phyloP scores from a whole-genome alignment of 30 jellyfish, hydroid and myxozoan species.

The Turritopsis dohrnii region DNA sequence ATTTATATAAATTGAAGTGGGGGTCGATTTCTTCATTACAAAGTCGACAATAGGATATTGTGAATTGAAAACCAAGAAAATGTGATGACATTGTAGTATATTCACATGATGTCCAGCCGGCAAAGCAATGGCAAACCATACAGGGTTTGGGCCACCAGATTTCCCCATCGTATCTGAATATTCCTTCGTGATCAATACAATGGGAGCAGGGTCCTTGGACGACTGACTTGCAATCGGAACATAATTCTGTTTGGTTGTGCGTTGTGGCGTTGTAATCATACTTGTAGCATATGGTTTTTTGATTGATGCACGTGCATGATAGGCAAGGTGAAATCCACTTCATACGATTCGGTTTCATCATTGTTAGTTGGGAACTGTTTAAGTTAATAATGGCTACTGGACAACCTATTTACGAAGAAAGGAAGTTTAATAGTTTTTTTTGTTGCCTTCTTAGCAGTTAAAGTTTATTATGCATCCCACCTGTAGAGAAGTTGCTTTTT shows the following conservation, averaged over 20 bases:
- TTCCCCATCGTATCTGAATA: background rate
- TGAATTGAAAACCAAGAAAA: background rate
- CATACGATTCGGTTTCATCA: background rate
- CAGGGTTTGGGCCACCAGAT: background rate
- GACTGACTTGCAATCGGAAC: background rate
- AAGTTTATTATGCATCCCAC: no score
- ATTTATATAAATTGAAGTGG: no score
- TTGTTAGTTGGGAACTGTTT: no score
- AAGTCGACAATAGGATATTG: background rate
- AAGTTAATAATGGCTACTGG: background rate
- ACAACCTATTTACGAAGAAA: background rate
- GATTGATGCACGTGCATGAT: background rate
- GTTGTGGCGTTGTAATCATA: background rate
- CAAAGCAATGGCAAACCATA: background rate
- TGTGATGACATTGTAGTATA: background rate
- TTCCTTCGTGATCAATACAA: background rate
- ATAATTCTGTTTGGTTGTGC: background rate
- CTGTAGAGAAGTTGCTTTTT: no score
- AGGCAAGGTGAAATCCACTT: background rate
- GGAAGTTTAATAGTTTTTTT: no score
- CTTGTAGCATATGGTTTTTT: background rate
- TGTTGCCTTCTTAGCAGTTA: no score
- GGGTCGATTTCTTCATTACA: background rate
- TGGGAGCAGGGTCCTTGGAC: background rate
- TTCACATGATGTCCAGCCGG: background rate